Evolutionary conservation across 2,797 vertebrate genomes (phyloP).

Genomic region (Sebastes reedi): DNA sequence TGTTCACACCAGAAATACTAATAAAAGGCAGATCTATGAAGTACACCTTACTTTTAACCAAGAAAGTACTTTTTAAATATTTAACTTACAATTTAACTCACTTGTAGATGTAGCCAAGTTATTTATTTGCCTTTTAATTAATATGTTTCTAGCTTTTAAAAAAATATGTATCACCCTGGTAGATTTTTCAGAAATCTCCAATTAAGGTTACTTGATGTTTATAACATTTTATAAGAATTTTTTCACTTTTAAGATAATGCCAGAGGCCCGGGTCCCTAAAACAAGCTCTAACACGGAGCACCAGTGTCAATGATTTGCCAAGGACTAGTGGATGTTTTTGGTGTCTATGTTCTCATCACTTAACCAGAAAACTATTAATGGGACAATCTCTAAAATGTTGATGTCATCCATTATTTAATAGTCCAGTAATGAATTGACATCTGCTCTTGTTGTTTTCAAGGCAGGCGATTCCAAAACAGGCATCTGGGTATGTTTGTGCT

Average conservation of each 20-base stretch:
- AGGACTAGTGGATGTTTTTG: neutral
- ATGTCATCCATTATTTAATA: conserved; percentile 24
- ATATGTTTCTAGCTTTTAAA: neutral
- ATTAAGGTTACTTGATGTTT: no score
- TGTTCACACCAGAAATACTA: neutral
- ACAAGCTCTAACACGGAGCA: neutral
- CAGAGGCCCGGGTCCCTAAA: neutral
- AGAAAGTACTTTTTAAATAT: neutral
- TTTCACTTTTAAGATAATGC: neutral
- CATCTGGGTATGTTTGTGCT: conserved; percentile 13
- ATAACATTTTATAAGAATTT: neutral
- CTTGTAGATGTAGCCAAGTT: neutral
- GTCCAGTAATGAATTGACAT: conserved; percentile 1
- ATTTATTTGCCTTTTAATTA: neutral
- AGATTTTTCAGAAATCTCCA: neutral
- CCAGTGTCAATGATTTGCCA: neutral
- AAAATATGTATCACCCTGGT: no score
- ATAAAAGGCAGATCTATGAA: neutral
- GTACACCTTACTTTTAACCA: neutral
- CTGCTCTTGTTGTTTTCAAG: conserved; percentile 5
- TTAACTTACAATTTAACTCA: neutral
- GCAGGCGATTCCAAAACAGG: conserved; percentile 4
- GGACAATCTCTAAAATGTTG: conserved; percentile 11
- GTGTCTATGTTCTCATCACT: conserved; percentile 14
- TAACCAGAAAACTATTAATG: conserved; percentile 29